A percentile compares a stretch with the other conserved stretches of the same genome.
Evolutionary conservation across 1,140 invertebrate genomes (phyloP).

Genomic region (Paracyclopina nana): DNA sequence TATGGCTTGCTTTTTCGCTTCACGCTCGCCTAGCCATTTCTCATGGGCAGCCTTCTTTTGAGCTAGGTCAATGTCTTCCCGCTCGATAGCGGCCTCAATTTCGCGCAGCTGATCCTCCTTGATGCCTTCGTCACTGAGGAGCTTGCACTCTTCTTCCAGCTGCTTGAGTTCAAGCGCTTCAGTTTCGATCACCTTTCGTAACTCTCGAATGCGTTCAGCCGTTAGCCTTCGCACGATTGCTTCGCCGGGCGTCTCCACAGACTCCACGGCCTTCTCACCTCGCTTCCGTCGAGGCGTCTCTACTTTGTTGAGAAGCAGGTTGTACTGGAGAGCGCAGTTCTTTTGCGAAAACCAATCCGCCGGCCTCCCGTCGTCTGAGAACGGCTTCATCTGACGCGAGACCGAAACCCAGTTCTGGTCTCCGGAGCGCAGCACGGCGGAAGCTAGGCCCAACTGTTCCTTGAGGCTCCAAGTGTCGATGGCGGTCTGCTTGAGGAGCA

Average conservation of each 20-base stretch:
- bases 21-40: not conserved
- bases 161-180: not conserved
- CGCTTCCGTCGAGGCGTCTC: not conserved
- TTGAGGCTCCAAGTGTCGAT: slow-evolving; percentile 4
- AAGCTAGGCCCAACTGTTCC: slow-evolving; percentile 9
- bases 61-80: not conserved
- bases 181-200: not conserved
- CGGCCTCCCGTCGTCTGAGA: not conserved
- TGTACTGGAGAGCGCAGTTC: slow-evolving; percentile 15
- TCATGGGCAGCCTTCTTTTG: not conserved
- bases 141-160: not conserved
- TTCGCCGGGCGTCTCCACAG: not conserved
- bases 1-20: not conserved
- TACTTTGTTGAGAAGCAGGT: not conserved
- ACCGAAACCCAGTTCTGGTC: slow-evolving; percentile 14
- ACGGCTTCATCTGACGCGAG: slow-evolving; percentile 1
- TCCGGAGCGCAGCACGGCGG: not conserved
- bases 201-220: not conserved
- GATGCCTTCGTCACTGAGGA: not conserved
- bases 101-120: not conserved
- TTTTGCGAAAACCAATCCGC: slow-evolving; percentile 15
- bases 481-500: slow-evolving; percentile 3
- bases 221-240: not conserved
- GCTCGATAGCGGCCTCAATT: not conserved
- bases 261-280: not conserved